phyloP scores from a whole-genome alignment of 2,888 invertebrate species.

The Pristionchus entomophagus region DNA sequence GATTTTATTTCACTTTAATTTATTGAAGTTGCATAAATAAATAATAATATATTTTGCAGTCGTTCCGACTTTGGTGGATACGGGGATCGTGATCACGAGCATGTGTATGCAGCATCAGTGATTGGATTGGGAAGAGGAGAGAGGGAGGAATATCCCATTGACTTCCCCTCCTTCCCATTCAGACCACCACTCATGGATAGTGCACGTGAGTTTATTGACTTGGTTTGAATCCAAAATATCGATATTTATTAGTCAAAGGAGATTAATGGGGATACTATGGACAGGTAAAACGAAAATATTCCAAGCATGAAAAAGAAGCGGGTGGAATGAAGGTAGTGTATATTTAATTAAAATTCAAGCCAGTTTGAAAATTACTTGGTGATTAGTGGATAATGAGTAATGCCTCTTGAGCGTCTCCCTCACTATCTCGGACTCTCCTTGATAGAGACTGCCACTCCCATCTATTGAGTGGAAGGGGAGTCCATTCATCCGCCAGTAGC shows the following conservation, averaged over 20 bases:
- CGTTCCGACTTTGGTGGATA: slow-evolving; percentile 53
- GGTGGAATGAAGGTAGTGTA: neutral
- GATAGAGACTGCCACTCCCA: neutral
- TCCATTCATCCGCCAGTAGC: slow-evolving; percentile 22
- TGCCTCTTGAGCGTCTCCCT: neutral
- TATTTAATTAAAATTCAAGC: too few species aligned
- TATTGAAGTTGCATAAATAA: too few species aligned
- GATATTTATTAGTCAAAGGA: neutral
- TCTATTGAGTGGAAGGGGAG: neutral
- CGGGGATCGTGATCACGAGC: slow-evolving; percentile 49
- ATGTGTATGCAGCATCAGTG: slow-evolving; percentile 56
- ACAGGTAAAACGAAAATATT: neutral
- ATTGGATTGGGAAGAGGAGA: slow-evolving; percentile 46
- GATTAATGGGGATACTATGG: neutral
- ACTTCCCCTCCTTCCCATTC: slow-evolving; percentile 40
- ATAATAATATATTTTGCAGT: slow-evolving; percentile 48
- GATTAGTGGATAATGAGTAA: too few species aligned
- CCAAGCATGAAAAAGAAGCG: neutral
- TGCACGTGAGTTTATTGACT: neutral
- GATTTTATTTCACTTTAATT: neutral
- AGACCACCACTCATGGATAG: neutral
- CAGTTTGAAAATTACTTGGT: too few species aligned
- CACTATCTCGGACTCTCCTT: neutral
- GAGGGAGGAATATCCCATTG: slow-evolving; percentile 41
- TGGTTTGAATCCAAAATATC: too few species aligned